Percentiles rank a stretch among this genome's conserved stretches.
These are phyloP conservation scores for Perizoma flavofasciatum DNA, from an alignment of 2,888 invertebrate genomes.

Conservation along the genomic window DNA sequence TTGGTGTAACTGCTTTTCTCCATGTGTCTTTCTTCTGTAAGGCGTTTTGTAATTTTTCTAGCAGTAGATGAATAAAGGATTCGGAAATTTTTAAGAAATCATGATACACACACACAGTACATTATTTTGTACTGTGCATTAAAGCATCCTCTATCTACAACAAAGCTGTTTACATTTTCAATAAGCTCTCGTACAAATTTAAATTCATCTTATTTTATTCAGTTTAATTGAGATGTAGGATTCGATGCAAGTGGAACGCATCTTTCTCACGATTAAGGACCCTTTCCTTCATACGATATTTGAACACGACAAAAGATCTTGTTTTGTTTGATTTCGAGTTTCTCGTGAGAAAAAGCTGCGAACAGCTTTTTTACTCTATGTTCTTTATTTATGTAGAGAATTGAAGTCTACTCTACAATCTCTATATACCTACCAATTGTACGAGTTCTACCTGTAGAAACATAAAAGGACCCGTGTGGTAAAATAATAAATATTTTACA, in stretches of 20 bases:
- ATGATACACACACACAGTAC: too few species aligned
- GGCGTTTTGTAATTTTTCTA: too few species aligned
- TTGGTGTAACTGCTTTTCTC: too few species aligned
- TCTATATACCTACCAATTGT: not conserved
- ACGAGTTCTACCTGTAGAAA: not conserved
- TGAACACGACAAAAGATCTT: constrained; percentile 40
- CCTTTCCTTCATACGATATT: constrained; percentile 39
- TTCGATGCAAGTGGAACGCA: constrained; percentile 23
- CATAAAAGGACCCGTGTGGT: not conserved
- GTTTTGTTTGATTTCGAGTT: constrained; percentile 39
- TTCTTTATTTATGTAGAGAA: constrained; percentile 24
- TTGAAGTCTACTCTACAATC: constrained; percentile 5
- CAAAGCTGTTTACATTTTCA: not conserved
- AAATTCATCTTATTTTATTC: not conserved
- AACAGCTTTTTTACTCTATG: constrained; percentile 31
- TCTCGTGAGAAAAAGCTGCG: constrained; percentile 39
- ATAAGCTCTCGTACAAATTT: constrained; percentile 2
- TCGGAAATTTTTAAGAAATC: too few species aligned
- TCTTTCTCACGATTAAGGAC: constrained; percentile 40
- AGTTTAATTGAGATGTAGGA: constrained; percentile 13
- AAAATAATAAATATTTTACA: too few species aligned
- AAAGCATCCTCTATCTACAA: too few species aligned
- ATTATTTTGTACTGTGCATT: too few species aligned
- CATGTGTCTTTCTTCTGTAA: too few species aligned
- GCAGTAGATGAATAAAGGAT: too few species aligned